Evolutionary conservation across 1,140 invertebrate species (phyloP), one percentile per base, ranked within the genome.

Genomic region (Chymomyza costata): DNA sequence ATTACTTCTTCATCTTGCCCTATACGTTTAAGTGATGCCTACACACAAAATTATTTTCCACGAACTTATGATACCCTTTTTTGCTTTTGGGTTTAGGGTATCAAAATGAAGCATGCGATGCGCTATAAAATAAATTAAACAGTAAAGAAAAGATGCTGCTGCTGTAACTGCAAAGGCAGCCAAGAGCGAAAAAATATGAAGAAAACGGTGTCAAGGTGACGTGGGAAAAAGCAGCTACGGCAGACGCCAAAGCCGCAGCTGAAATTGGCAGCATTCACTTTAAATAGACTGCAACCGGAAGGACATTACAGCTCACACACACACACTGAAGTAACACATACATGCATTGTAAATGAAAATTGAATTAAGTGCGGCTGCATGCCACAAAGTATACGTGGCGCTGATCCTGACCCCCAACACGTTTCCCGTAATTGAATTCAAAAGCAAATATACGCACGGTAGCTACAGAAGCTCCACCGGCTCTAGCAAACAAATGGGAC

Each of bases 321-420:
- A 28, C 5, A 28, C 25, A 28, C 5, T 6, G 5, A 28, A 28
- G 10, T 48, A 48, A 54, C 56, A 55, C 62, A 57, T 56, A 58
- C 65, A 61, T 59, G 70, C 60, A 53, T 48, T 45, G 51, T 61
- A 71, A 61, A 61, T 52, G 62, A 62, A 69, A 71, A 71, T 65
- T 71, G 65, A 68, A 66, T 66, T 66, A 70, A 65, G 48, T 63
- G 55, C 55, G 51, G 41, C 49, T 53, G 50, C 43, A 59, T 57
- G 37, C 65, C 64, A 40, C 64, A 58, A 66, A 66, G 66, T 65
- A 32, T 62, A 48, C 60, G 58, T 46, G 41, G 44, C 25, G 35
- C 32, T n/a, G n/a, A n/a, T 6, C 52, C 31, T 25, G 30, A 10
- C 49, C 31, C 14, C 40, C 13, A 31, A 11, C 39, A 3, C 6